phyloP scores from a whole-genome alignment of 2,888 invertebrate species.

The Homarus gammarus region DNA sequence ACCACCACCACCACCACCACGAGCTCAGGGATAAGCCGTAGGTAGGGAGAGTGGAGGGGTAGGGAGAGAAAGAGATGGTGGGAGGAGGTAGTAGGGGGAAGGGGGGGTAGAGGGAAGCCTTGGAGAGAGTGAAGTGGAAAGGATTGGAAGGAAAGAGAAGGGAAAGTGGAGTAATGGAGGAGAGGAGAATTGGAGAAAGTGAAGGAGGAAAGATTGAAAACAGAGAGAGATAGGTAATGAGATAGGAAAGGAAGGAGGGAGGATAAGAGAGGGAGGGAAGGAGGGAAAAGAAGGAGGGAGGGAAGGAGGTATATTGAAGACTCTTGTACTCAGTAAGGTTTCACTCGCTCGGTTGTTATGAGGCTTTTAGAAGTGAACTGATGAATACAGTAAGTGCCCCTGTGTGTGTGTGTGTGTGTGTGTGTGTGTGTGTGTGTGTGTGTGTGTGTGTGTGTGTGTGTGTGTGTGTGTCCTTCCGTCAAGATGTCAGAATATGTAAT shows the following conservation, averaged over 20 bases:
- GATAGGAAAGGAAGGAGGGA: not conserved
- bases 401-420: no score
- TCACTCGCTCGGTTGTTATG: no score
- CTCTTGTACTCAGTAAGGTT: no score
- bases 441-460: slow-evolving; percentile 11
- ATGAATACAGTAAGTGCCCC: no score
- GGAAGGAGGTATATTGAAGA: no score
- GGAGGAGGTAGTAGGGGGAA: not conserved
- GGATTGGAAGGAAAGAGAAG: not conserved
- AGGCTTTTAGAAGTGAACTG: no score
- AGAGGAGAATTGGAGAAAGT: not conserved
- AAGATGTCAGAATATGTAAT: no score
- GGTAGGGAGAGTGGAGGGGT: not conserved
- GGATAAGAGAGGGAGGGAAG: not conserved
- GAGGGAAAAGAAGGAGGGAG: no score
- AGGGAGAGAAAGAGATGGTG: not conserved
- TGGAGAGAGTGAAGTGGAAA: slow-evolving; percentile 10
- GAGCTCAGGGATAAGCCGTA: no score
- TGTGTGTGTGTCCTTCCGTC: not conserved
- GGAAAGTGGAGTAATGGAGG: not conserved
- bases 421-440: slow-evolving; percentile 30
- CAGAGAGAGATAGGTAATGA: not conserved
- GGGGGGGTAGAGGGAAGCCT: not conserved
- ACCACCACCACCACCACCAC: no score
- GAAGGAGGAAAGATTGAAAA: slow-evolving; percentile 17